These are phyloP conservation scores for Chloebia gouldiae DNA, from an alignment of 2,113 vertebrate genomes.

Conservation along the genomic window DNA sequence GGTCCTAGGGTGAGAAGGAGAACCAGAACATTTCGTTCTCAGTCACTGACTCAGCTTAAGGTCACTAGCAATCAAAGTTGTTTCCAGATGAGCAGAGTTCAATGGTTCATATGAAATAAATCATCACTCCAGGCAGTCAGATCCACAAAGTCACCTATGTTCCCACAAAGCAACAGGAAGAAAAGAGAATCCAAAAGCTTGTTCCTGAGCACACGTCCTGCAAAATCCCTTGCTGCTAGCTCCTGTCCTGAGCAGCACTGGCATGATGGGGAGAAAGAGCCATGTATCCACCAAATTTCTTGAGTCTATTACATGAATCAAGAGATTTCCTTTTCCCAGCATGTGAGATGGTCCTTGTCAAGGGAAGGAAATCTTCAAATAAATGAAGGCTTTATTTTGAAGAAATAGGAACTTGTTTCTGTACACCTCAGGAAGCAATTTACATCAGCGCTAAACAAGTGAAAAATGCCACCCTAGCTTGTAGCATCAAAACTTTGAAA, in stretches of 20 bases:
- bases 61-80: not conserved
- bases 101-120: not conserved
- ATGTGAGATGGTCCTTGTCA: not conserved
- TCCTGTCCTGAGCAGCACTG: not conserved
- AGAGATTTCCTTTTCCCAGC: not conserved
- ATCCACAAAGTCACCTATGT: not conserved
- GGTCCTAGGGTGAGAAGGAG: not conserved
- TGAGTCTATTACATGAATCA: not conserved
- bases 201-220: not conserved
- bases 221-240: not conserved
- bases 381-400: not conserved
- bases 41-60: not conserved
- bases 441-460: not conserved
- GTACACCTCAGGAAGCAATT: not conserved
- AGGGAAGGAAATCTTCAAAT: not conserved
- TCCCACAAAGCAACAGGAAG: not conserved
- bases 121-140: not conserved
- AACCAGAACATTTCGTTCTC: not conserved
- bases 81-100: not conserved
- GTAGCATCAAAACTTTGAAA: not conserved
- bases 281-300: not conserved
- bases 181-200: not conserved
- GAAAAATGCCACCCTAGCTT: not conserved
- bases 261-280: not conserved
- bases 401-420: not conserved